phyloP scores from a whole-genome alignment of 2,113 vertebrate species.

The Garra rufa region DNA sequence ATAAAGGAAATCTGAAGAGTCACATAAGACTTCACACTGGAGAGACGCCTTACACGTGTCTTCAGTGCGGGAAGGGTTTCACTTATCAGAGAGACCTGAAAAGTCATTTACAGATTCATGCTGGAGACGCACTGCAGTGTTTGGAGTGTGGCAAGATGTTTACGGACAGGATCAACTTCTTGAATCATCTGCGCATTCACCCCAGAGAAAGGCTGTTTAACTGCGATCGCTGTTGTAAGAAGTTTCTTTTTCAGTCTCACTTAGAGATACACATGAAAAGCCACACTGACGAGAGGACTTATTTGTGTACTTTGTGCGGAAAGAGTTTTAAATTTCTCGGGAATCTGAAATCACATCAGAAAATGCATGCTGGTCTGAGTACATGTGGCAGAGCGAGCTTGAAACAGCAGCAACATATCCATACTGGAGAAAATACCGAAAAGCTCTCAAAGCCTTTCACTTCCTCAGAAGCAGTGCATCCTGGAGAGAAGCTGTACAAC shows the following conservation, averaged over 20 bases:
- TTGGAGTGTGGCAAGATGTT: neutral
- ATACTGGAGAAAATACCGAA: neutral
- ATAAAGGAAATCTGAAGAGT: neutral
- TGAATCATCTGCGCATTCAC: neutral
- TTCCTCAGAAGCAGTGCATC: neutral
- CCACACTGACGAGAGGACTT: neutral
- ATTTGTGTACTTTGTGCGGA: neutral
- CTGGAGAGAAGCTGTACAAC: neutral
- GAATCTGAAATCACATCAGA: neutral
- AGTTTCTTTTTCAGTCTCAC: neutral
- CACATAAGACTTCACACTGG: constrained; percentile 8
- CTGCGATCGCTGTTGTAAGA: neutral
- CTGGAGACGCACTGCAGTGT: neutral
- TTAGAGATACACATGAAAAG: constrained; percentile 1
- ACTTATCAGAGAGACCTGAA: neutral
- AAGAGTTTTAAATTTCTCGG: neutral
- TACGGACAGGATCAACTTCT: neutral
- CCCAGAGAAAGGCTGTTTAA: neutral
- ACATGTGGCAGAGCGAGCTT: neutral
- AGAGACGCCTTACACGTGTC: neutral
- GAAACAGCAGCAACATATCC: neutral
- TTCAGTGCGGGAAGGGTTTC: neutral
- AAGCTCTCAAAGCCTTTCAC: neutral
- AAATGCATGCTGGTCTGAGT: neutral
- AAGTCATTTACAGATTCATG: neutral